Evolutionary conservation across 2,888 invertebrate genomes (phyloP).

Genomic region (Saturnia pavonia): DNA sequence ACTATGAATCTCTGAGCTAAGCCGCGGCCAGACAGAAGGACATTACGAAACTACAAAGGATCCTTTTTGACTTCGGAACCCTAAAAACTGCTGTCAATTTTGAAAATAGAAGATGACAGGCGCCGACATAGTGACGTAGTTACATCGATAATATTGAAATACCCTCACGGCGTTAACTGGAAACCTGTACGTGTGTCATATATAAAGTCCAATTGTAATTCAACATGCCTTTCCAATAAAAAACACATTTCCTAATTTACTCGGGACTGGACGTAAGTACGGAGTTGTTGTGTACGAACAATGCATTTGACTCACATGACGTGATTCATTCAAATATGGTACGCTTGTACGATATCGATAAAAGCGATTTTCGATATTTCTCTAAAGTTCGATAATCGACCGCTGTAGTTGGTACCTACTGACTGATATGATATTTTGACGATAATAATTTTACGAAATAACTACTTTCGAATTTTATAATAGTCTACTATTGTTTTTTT

Average conservation of each 20-base stretch:
- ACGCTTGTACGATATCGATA: constrained; percentile 31
- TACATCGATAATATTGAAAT: constrained; percentile 53
- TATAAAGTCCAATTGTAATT: constrained; percentile 70
- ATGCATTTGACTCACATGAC: constrained; percentile 74
- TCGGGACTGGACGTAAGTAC: constrained; percentile 52
- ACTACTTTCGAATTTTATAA: neutral
- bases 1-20: too few relatives aligned
- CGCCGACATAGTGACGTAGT: constrained; percentile 35
- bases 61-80: too few relatives aligned
- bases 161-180: constrained; percentile 67
- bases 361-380: neutral
- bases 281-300: constrained; percentile 68
- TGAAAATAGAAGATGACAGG: constrained; percentile 22
- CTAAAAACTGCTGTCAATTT: constrained; percentile 14
- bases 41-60: too few relatives aligned
- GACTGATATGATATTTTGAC: neutral
- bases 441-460: neutral
- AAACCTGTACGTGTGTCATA: constrained; percentile 64
- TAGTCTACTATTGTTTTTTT: too few relatives aligned
- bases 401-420: neutral
- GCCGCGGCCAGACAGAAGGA: too few relatives aligned
- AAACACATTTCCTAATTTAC: constrained; percentile 80
- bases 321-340: constrained; percentile 73
- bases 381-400: neutral
- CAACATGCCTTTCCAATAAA: constrained; percentile 73